Evolutionary conservation across 2,888 invertebrate genomes (phyloP), one percentile per base, ranked within the genome.

Genomic region (Troides aeacus): DNA sequence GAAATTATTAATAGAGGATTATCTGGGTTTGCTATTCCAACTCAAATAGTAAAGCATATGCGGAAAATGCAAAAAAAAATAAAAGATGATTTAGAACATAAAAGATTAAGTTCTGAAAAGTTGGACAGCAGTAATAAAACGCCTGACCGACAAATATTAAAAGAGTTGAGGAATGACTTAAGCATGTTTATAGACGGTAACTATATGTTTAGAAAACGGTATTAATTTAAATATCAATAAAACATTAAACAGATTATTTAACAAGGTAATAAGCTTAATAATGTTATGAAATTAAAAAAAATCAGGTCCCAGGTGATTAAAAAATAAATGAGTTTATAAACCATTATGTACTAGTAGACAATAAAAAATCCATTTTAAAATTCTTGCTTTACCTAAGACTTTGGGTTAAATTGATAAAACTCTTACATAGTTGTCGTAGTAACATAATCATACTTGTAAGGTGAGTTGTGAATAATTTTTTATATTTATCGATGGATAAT

Each of bases 1-100:
- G 92, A 92, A 79, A 87, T 92, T 65, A 83, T 76, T 30, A 92
- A 88, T 67, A 82, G 91, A 74, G 92, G 92, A 1, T 81, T 91
- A 0, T 83, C 90, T 24, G 92, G 92, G 7, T 90, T 92, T 70
- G 84, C 87, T 56, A 86, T 92, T 72, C 92, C 92, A 0, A 73
- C 77, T 17, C 84, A 83, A 76, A 72, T 84, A 15, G 57, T 77
- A 2, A 85, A 83, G 71, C 71, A 58, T 30, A 63, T 73, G 1
- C 76, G 73, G 58, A 66, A 74, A 15, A 64, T 73, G 3, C 79
- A 81, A 10, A 75, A 72, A 36, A 80, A 78, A 59, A 64, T 74
- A 30, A 78, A 78, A 71, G 58, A 65, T 24, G 78, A 75, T 39
- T 66, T 75, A 61, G 69, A 72, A 53, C 53, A 53, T 30, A 36